Evolutionary conservation across 2,888 invertebrate genomes (phyloP).

Genomic region (Biston betularia): DNA sequence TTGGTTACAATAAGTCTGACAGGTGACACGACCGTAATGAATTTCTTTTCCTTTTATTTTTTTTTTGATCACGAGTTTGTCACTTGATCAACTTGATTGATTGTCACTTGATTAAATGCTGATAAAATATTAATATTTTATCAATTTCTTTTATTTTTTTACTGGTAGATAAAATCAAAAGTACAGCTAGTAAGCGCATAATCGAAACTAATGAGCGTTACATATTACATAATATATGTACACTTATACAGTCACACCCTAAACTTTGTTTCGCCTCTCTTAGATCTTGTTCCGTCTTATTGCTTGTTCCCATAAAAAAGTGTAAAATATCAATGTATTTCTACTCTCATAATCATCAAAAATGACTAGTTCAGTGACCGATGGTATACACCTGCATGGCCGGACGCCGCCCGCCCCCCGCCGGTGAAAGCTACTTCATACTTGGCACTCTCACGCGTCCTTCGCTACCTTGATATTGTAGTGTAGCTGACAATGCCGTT

Average conservation of each 20-base stretch:
- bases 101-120: too few species aligned
- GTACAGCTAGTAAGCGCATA: too few species aligned
- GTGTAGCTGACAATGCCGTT: constrained; percentile 15
- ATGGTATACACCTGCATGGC: constrained; percentile 26
- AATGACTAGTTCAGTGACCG: constrained; percentile 31
- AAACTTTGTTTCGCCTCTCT: too few species aligned
- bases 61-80: constrained; percentile 7
- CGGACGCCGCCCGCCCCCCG: constrained; percentile 25
- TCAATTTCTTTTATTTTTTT: too few species aligned
- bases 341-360: constrained; percentile 1
- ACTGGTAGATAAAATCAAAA: too few species aligned
- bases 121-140: too few species aligned
- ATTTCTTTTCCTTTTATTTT: too few species aligned
- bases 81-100: not conserved
- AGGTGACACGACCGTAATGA: not conserved
- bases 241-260: too few species aligned
- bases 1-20: not conserved
- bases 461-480: constrained; percentile 36
- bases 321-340: not conserved
- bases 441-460: constrained; percentile 41
- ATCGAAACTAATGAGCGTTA: too few species aligned
- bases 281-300: too few species aligned
- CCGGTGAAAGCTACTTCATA: constrained; percentile 43
- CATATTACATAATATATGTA: too few species aligned
- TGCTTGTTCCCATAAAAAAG: too few species aligned